Base-by-base conservation (phyloP, 2,797 vertebrate genomes). In the Acrossocheilus fasciatus region DNA sequence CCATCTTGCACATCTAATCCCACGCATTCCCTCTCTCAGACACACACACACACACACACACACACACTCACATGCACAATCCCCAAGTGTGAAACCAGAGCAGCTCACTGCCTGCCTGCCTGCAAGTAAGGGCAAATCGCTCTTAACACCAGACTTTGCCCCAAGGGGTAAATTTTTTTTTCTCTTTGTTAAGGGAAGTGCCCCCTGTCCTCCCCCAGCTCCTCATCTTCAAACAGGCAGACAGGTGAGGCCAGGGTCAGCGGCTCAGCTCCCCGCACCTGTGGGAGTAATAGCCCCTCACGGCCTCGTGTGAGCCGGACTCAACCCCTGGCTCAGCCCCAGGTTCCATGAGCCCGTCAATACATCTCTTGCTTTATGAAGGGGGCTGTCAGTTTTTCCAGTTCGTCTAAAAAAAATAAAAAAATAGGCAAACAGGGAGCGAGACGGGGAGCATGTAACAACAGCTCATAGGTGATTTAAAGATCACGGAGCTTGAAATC, bases 21-120 rank as follows among this genome's bases (percentile, higher is more conserved):
- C 70, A 69, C 68, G 11, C 78, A 88, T 77, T 66, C 69, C 82
- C 59, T 69, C 45, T 79, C 91, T 91, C 79, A 4, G 9, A 5
- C 59, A 11, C 57, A 30, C 59, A 30, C n/a, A 92, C 91, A 91
- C n/a, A 5, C 59, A 11, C 57, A 30, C 59, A 30, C n/a, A 92
- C 91, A 91, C n/a, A 64, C 17, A 54, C 59, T 34, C 30, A 34
- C 62, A 66, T 0, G 90, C 89, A 92, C 91, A 91, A 93, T 91
- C 93, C 90, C 91, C 89, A 89, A 78, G 87, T 91, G 89, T 93
- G 93, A 93, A 95, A 95, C 94, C 91, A 87, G 92, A 95, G 93
- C 88, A 81, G 86, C 68, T 90, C 52, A 74, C 88, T 91, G 90
- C 89, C 88, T 88, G 91, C 86, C 88, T 74, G 87, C 89, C 91